Evolutionary conservation across 2,113 vertebrate genomes (phyloP).

Genomic region (Anhinga rufa): DNA sequence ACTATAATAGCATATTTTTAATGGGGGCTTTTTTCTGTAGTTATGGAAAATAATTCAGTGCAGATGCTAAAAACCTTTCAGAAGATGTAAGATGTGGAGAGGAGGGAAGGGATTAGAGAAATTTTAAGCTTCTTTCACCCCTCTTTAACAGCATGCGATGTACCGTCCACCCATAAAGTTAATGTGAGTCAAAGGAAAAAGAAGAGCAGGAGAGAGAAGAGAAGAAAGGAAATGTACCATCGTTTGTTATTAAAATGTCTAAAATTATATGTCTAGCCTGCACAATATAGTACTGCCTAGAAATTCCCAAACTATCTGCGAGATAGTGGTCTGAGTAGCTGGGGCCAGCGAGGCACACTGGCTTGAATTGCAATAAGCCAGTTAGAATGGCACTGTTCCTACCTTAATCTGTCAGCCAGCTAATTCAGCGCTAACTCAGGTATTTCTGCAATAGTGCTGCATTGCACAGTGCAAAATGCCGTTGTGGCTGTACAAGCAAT

Average conservation of each 20-base stretch:
- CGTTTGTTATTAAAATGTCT: neutral
- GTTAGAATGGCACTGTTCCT: neutral
- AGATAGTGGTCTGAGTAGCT: neutral
- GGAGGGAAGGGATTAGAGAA: neutral
- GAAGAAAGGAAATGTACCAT: neutral
- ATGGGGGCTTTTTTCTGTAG: neutral
- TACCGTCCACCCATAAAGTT: neutral
- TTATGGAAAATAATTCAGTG: neutral
- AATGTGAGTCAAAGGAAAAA: neutral
- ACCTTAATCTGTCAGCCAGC: neutral
- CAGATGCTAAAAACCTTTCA: neutral
- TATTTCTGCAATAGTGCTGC: constrained; percentile 45
- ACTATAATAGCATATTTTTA: neutral
- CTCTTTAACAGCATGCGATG: neutral
- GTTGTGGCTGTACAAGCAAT: neutral
- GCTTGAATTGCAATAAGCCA: neutral
- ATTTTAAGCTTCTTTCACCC: neutral
- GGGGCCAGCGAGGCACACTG: rapidly evolving
- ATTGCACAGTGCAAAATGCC: constrained; percentile 20
- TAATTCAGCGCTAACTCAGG: neutral
- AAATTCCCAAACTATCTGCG: neutral
- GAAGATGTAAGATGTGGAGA: neutral
- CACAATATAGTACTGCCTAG: neutral
- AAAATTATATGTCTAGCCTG: neutral
- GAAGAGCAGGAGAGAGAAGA: neutral